phyloP scores from a whole-genome alignment of 2,797 vertebrate genomes.

The Premnoplex brunnescens region DNA sequence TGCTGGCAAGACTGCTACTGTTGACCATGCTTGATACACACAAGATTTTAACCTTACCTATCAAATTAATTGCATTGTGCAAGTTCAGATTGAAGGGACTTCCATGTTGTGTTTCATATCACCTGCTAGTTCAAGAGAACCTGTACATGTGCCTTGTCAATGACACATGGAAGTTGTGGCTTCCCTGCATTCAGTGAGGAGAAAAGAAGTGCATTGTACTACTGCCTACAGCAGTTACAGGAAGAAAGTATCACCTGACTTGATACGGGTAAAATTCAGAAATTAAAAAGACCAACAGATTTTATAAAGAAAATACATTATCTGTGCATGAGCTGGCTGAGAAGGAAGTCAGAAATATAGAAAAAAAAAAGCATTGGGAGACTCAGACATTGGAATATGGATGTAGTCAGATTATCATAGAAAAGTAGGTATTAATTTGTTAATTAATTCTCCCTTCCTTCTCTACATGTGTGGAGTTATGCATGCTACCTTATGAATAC shows the following conservation, averaged over 20 bases:
- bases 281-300: neutral
- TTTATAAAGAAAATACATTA: neutral
- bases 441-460: rapidly evolving
- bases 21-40: neutral
- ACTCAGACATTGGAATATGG: neutral
- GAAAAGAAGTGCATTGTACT: neutral
- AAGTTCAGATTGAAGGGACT: neutral
- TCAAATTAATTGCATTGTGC: neutral
- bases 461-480: neutral
- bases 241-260: neutral
- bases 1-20: neutral
- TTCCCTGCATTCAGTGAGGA: neutral
- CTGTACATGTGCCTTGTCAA: neutral
- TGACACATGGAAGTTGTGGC: neutral
- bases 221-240: neutral
- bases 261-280: neutral
- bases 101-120: neutral
- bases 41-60: neutral
- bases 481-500: neutral
- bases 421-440: neutral
- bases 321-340: neutral
- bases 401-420: neutral
- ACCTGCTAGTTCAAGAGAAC: neutral
- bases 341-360: neutral
- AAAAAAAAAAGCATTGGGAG: neutral